A percentile compares a stretch with the other conserved stretches of the same genome.
phyloP scores from a whole-genome alignment of 2,797 vertebrate species.

The Micrastur ruficollis region DNA sequence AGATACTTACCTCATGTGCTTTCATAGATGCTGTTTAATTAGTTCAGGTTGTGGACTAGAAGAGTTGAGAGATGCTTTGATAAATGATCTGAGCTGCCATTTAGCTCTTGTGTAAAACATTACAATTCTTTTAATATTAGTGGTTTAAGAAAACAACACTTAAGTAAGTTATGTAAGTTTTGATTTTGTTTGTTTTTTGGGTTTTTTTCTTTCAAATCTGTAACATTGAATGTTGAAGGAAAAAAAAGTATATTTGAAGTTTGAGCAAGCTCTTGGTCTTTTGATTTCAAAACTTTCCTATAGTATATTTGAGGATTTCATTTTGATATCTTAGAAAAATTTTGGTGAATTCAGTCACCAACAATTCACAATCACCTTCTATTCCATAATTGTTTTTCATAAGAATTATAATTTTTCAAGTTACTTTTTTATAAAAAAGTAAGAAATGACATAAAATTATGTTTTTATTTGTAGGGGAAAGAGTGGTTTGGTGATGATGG shows the following conservation, averaged over 20 bases:
- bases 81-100: neutral
- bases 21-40: neutral
- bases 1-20: neutral
- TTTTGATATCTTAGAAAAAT: neutral
- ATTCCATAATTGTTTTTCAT: neutral
- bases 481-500: conserved; percentile 96
- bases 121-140: neutral
- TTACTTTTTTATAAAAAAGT: neutral
- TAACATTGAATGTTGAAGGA: neutral
- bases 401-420: neutral
- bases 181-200: neutral
- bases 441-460: neutral
- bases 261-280: neutral
- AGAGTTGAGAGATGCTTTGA: neutral
- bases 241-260: neutral
- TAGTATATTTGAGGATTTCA: neutral
- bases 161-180: neutral
- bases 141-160: neutral
- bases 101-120: neutral
- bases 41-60: neutral
- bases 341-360: neutral
- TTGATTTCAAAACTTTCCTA: neutral
- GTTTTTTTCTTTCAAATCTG: neutral
- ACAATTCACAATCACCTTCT: neutral
- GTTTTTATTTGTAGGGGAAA: conserved; percentile 74